phyloP scores from a whole-genome alignment of 2,888 invertebrate species.

The Piscicola geometra region DNA sequence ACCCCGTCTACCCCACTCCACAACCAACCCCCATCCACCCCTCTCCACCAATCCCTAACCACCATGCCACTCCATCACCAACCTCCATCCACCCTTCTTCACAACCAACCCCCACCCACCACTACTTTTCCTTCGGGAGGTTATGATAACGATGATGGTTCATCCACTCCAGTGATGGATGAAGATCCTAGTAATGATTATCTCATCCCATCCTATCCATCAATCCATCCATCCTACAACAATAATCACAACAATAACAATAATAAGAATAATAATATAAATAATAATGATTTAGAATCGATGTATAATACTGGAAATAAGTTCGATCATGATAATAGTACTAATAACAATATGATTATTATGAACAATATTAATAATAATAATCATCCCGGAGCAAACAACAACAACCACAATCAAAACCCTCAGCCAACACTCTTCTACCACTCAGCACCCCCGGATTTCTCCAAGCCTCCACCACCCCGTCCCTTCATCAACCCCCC shows the following conservation, averaged over 20 bases:
- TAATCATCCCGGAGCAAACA: background rate
- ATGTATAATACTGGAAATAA: background rate
- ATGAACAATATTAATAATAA: background rate
- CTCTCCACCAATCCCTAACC: too few relatives aligned
- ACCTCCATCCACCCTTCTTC: too few relatives aligned
- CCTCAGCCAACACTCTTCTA: background rate
- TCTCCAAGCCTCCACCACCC: background rate
- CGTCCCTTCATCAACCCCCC: too few relatives aligned
- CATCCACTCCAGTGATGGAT: slow-evolving; percentile 23
- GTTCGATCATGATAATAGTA: background rate
- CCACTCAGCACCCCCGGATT: background rate
- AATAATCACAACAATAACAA: background rate
- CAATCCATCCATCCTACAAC: background rate
- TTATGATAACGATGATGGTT: slow-evolving; percentile 1
- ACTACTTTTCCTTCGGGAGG: too few relatives aligned
- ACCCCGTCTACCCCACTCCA: too few relatives aligned
- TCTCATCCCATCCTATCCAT: background rate
- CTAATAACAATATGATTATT: background rate
- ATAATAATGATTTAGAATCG: background rate
- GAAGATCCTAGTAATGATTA: slow-evolving; percentile 3
- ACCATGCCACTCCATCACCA: too few relatives aligned
- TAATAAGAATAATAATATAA: background rate
- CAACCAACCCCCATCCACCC: too few relatives aligned
- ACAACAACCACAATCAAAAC: background rate
- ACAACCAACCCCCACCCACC: too few relatives aligned